A percentile compares a stretch with the other conserved stretches of the same genome.
phyloP scores from a whole-genome alignment of 2,888 invertebrate genomes.

The Xanthorhoe spadicearia region DNA sequence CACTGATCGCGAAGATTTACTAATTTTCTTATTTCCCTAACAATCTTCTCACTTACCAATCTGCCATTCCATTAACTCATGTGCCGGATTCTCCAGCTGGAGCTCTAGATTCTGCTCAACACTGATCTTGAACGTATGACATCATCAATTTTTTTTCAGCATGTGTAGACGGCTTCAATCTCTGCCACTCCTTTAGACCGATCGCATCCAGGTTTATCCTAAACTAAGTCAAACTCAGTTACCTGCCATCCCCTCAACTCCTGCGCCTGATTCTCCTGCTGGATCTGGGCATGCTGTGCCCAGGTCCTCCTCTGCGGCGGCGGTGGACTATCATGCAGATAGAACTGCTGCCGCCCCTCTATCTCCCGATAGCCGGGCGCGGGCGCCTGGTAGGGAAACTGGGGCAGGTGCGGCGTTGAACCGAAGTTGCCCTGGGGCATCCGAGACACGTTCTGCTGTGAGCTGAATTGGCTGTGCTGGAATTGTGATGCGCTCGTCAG shows the following conservation, averaged over 20 bases:
- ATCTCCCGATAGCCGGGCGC: slow-evolving; percentile 52
- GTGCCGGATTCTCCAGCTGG: not conserved
- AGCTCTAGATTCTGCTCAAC: not conserved
- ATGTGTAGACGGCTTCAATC: no score
- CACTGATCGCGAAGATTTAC: not conserved
- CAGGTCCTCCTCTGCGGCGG: slow-evolving; percentile 87
- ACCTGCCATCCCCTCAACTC: slow-evolving; percentile 82
- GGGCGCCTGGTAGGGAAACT: slow-evolving; percentile 59
- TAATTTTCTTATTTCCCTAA: not conserved
- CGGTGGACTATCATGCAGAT: slow-evolving; percentile 87
- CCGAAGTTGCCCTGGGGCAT: slow-evolving; percentile 77
- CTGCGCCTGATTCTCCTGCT: slow-evolving; percentile 86
- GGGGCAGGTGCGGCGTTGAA: slow-evolving; percentile 80
- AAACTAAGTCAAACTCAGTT: no score
- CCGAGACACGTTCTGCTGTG: slow-evolving; percentile 81
- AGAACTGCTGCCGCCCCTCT: slow-evolving; percentile 85
- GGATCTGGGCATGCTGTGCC: slow-evolving; percentile 83
- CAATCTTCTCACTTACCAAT: slow-evolving; percentile 48
- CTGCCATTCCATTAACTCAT: slow-evolving; percentile 4
- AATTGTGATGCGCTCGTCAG: slow-evolving; percentile 48
- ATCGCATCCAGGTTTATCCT: no score
- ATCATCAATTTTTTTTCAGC: no score
- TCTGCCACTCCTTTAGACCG: no score
- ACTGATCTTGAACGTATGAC: not conserved
- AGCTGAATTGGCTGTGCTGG: slow-evolving; percentile 84